Base-by-base conservation (phyloP, 2,888 invertebrate species). In the Hirtodrosophila duncani region DNA sequence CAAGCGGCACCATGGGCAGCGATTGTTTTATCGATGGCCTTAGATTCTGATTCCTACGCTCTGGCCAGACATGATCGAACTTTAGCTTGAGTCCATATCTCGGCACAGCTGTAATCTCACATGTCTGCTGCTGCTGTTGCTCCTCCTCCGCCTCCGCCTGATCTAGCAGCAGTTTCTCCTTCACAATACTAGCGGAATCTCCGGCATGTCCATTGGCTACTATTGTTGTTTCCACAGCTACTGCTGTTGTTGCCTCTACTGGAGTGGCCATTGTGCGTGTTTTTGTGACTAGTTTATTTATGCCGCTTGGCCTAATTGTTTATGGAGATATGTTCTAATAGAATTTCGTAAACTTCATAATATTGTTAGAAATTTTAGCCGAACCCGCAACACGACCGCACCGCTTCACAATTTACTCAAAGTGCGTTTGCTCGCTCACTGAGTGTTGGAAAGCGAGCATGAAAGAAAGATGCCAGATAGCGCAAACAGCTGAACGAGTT, bases 51-150 rank as follows among this genome's bases (percentile, higher is more conserved):
- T 90, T 90, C 83, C 93, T 91, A 84, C 90, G 91, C 78, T 94
- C 90, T 1, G 93, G 92, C 88, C 91, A 94, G 63, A 89, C 89
- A 88, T 94, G 93, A 85, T 93, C 89, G 66, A 95, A 88, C 64
- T 88, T 89, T n/a, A 93, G 87, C 85, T 93, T 93, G 63, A 94
- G 88, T 7, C 94, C 94, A 81, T 89, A 91, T 56, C 90, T 89
- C 9, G 94, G 91, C 52, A 89, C 84, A 17, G 84, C 83, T 14
- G 83, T 81, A 46, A 84, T 67, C 63, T 86, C 84, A 37, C 78
- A n/a, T n/a, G n/a, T 83, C 48, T 27, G 17, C n/a, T 48, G 39
- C 2, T 21, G 18, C 13, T 7, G 14, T 20, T 18, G 13, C 13
- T 44, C 31, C 41, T 33, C 39, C 33, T 45, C 41, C 53, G 52